Conservation (phyloP, 2,888 invertebrate genomes). For the Frankliniella intonsa region DNA sequence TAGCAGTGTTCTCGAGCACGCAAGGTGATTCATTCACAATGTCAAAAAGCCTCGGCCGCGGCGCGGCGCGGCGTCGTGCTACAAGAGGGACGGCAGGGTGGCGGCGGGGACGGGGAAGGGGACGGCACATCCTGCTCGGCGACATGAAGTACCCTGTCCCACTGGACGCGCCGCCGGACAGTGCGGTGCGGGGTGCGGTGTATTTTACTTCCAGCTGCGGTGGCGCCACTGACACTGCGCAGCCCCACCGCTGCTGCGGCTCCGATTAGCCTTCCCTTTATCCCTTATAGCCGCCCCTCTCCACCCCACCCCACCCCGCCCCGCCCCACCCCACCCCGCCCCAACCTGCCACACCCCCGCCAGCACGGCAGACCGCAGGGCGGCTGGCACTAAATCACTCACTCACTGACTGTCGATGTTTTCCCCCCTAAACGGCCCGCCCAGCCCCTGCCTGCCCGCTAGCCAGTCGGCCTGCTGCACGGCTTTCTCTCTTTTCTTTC, state of each 20-base stretch:
- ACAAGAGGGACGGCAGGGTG: not conserved
- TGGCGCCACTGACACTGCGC: no score
- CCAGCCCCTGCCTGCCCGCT: not conserved
- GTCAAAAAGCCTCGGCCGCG: not conserved
- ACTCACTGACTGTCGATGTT: constrained; percentile 4
- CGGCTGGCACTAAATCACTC: constrained; percentile 12
- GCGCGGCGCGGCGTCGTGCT: not conserved
- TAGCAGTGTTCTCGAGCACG: not conserved
- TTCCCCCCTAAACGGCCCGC: not conserved
- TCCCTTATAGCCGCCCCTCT: no score
- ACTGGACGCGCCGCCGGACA: no score
- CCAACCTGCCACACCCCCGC: not conserved
- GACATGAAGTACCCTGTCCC: no score
- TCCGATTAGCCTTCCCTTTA: no score
- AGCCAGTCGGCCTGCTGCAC: no score
- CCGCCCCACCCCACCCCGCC: not conserved
- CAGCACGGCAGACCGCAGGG: not conserved
- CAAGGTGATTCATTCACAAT: not conserved
- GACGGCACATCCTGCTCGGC: no score
- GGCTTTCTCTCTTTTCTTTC: no score
- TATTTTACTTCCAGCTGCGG: no score
- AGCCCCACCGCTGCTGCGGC: no score
- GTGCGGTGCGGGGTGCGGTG: no score
- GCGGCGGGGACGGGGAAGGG: no score
- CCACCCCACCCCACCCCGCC: not conserved